Conservation (phyloP, 2,113 vertebrate species). For the Labeo catla region DNA sequence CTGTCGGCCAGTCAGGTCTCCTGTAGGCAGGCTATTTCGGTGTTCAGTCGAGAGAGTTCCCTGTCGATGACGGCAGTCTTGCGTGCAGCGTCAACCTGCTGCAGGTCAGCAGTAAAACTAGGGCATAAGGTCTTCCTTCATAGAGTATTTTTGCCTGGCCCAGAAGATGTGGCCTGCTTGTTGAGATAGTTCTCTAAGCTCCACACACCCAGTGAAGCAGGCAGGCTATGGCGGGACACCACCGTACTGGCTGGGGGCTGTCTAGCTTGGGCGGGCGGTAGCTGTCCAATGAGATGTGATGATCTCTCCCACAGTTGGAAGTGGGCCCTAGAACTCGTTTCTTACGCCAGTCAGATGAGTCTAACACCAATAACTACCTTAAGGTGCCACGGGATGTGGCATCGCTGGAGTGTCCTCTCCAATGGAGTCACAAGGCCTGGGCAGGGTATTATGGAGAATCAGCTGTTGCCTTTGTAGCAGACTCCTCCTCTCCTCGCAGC, state of each 20-base stretch:
- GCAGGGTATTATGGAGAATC: not conserved
- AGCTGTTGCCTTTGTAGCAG: slow-evolving; percentile 14
- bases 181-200: not conserved
- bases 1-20: not conserved
- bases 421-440: slow-evolving; percentile 14
- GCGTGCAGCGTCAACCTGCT: too few species aligned
- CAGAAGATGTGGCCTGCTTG: not conserved
- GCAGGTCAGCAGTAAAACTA: too few species aligned
- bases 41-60: not conserved
- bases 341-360: not conserved
- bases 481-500: not conserved
- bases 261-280: slow-evolving; percentile 36
- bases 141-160: too few species aligned
- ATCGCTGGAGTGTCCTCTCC: slow-evolving; percentile 16
- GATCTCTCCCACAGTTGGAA: slow-evolving; percentile 31
- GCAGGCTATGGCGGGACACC: slow-evolving; percentile 1
- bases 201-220: slow-evolving; percentile 4
- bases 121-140: not conserved
- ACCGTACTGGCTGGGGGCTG: slow-evolving; percentile 44
- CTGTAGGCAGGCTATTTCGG: not conserved
- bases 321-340: not conserved
- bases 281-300: not conserved
- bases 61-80: too few species aligned
- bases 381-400: not conserved
- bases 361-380: slow-evolving; percentile 44